phyloP scores from a whole-genome alignment of 2,797 vertebrate species.

The Orestias chungarensis region DNA sequence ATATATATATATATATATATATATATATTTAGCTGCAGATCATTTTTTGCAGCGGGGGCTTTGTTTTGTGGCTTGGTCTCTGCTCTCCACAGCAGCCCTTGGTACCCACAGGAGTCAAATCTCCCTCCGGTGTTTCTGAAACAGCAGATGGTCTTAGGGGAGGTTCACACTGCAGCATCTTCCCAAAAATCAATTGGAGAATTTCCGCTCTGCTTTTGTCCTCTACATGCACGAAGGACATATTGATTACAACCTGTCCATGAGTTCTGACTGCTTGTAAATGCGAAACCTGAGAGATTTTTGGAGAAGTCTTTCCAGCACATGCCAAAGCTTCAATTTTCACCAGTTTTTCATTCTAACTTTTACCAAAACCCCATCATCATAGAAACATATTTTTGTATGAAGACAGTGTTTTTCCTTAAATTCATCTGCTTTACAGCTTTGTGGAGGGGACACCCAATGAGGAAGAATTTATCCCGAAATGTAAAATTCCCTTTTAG shows the following conservation, averaged over 20 bases:
- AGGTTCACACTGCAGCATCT: constrained; percentile 56
- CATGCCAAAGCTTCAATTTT: constrained; percentile 32
- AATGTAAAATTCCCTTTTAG: constrained; percentile 67
- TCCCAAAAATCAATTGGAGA: constrained; percentile 64
- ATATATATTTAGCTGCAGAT: constrained; percentile 4
- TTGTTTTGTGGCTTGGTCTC: constrained; percentile 61
- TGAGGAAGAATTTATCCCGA: constrained; percentile 54
- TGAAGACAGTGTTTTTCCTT: constrained; percentile 31
- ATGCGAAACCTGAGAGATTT: constrained; percentile 37
- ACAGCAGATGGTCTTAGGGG: constrained; percentile 58
- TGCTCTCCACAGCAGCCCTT: constrained; percentile 64
- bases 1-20: too few species aligned
- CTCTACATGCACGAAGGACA: constrained; percentile 47
- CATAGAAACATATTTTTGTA: constrained; percentile 15
- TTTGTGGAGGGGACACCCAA: constrained; percentile 42
- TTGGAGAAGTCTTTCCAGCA: constrained; percentile 8
- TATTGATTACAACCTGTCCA: constrained; percentile 48
- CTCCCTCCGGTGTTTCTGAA: constrained; percentile 62
- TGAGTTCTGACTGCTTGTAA: constrained; percentile 48
- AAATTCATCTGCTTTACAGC: constrained; percentile 43
- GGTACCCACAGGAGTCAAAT: constrained; percentile 72
- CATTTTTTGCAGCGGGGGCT: constrained; percentile 62
- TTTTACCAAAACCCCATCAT: constrained; percentile 26
- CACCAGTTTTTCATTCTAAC: constrained; percentile 13
- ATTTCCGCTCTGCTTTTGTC: constrained; percentile 60